A percentile compares a stretch with the other conserved stretches of the same genome.
phyloP scores from a whole-genome alignment of 1,140 invertebrate genomes.

The Drosophila sp. region DNA sequence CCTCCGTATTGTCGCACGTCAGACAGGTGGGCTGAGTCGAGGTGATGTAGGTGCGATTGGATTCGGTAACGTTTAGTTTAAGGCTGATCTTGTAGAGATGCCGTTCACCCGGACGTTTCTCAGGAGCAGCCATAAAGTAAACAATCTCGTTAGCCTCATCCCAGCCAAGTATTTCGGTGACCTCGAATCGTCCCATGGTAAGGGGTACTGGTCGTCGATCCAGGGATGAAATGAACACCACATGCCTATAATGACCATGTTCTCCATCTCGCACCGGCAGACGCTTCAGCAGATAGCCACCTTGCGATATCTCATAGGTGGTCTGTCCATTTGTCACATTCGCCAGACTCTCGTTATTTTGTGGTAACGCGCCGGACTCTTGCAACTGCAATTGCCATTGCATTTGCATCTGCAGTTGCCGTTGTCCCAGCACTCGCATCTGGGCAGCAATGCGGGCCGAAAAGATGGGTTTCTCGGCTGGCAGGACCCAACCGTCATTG shows the following conservation, averaged over 20 bases:
- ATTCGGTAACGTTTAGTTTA: constrained; percentile 80
- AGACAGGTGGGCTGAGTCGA: constrained; percentile 77
- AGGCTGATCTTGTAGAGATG: constrained; percentile 88
- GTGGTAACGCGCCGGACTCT: background rate
- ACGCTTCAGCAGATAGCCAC: constrained; percentile 84
- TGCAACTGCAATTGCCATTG: constrained; percentile 17
- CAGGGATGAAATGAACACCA: constrained; percentile 84
- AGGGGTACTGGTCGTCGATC: constrained; percentile 83
- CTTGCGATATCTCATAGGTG: constrained; percentile 75
- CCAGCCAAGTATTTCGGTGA: constrained; percentile 88
- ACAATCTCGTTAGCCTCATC: constrained; percentile 86
- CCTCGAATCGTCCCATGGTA: constrained; percentile 88
- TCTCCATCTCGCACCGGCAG: constrained; percentile 86
- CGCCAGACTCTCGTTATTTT: constrained; percentile 5
- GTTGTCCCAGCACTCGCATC: constrained; percentile 33
- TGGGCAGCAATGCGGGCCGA: constrained; percentile 57
- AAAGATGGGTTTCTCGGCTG: constrained; percentile 76
- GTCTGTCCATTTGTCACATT: constrained; percentile 55
- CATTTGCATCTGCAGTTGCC: constrained; percentile 24
- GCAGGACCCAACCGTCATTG: constrained; percentile 81
- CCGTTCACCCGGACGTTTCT: constrained; percentile 87
- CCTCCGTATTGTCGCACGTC: constrained; percentile 77
- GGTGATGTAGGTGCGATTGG: constrained; percentile 79
- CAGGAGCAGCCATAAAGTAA: constrained; percentile 89
- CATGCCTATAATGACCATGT: constrained; percentile 83